Evolutionary conservation across 2,888 invertebrate species (phyloP).

Genomic region (Zaprionus bogoriensis): DNA sequence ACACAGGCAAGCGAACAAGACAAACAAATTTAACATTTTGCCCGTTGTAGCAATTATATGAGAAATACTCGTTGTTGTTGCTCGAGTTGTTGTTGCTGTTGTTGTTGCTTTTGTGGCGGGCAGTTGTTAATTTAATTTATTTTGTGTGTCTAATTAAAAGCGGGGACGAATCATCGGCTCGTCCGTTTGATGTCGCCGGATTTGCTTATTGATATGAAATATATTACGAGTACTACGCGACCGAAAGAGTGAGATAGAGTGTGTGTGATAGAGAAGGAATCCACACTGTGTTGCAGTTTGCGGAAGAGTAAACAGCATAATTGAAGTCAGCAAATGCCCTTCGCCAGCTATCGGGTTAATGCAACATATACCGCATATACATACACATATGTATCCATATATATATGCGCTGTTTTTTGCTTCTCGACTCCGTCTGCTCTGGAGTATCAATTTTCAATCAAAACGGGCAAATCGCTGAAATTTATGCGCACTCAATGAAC

Average conservation of each 20-base stretch:
- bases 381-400: no score
- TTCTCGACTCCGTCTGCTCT: not conserved
- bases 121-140: constrained; percentile 71
- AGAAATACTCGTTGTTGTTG: constrained; percentile 6
- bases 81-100: constrained; percentile 18
- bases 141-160: constrained; percentile 65
- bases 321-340: not conserved
- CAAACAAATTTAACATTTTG: constrained; percentile 61
- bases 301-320: not conserved
- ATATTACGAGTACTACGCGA: constrained; percentile 7
- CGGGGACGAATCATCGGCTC: constrained; percentile 10
- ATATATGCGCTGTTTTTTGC: no score
- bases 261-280: not conserved
- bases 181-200: constrained; percentile 28
- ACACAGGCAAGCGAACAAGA: constrained; percentile 20
- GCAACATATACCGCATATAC: no score
- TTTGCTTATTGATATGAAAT: constrained; percentile 10
- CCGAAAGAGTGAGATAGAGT: not conserved
- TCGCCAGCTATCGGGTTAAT: not conserved
- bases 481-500: constrained; percentile 61
- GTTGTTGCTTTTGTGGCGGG: constrained; percentile 25
- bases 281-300: not conserved
- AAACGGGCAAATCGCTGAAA: constrained; percentile 40
- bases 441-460: constrained; percentile 50
- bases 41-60: constrained; percentile 63